Base-by-base conservation (phyloP, 2,113 vertebrate genomes). In the Ursus arctos region DNA sequence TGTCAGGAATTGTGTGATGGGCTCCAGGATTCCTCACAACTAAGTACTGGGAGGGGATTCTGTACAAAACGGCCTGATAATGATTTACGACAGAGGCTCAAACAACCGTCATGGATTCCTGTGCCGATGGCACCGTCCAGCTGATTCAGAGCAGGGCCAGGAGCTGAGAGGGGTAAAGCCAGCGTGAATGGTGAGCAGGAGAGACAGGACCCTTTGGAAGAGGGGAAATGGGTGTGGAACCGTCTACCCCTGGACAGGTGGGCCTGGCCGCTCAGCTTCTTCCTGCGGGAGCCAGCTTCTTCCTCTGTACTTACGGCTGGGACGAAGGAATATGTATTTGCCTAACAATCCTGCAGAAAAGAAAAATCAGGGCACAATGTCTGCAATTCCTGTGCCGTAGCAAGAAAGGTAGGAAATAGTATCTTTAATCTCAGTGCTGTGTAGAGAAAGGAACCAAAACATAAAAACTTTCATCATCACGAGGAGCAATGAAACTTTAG, bases 211-310 rank as follows among this genome's bases (percentile, higher is more conserved):
- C 31, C 9, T 18, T 1, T 8, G 53, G 71, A 15, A 33, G 31
- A 15, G 16, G 28, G 8, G 47, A 31, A 18, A 10, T 6, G 8
- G 53, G 7, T 40, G 0, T 36, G n/a, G 31, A 31, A 19, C 6
- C 0, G 4, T 24, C 28, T 22, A 36, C 13, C 15, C 4, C 10
- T 47, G 10, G 21, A 8, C 21, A 4, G n/a, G 1, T n/a, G 18
- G 0, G 2, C 1, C 2, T n/a, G 13, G 43, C 11, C 1, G 1
- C 36, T 80, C 63, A 26, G 47, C 10, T 33, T 28, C 12, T 1
- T 6, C 22, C 26, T 4, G 0, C 14, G 71, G 59, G 12, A 7
- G 19, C 7, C 43, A 3, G 1, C 4, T 4, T 21, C 53, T 18
- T 0, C 40, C 61, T 88, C 53, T 36, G 9, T 26, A 14, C 18